These are phyloP conservation scores for Hipposideros armiger DNA, from an alignment of 2,113 vertebrate species.

Conservation along the genomic window DNA sequence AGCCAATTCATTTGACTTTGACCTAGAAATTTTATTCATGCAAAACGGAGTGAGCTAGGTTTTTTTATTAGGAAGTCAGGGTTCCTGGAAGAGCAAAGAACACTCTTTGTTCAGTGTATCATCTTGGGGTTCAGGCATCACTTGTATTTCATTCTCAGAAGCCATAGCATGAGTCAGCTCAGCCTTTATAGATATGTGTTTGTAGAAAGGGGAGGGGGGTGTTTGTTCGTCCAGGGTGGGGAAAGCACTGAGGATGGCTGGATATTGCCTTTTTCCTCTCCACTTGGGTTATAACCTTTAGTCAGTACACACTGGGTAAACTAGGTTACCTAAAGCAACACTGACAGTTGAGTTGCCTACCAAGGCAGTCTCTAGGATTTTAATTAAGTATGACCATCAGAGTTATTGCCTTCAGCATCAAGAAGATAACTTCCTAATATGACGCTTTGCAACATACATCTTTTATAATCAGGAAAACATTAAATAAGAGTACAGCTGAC, in stretches of 20 bases:
- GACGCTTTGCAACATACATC: background rate
- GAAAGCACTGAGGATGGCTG: background rate
- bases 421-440: conserved; percentile 35
- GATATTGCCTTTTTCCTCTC: conserved; percentile 58
- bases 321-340: conserved; percentile 25
- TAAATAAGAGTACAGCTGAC: background rate
- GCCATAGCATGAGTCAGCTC: conserved; percentile 7
- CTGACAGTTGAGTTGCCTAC: background rate
- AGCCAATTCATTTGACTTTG: conserved; percentile 63
- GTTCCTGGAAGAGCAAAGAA: conserved; percentile 53
- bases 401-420: background rate
- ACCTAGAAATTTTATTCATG: conserved; percentile 58
- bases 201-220: conserved; percentile 43
- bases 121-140: background rate
- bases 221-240: conserved; percentile 64
- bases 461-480: background rate
- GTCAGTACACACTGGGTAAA: conserved; percentile 28
- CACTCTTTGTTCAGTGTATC: conserved; percentile 13
- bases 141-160: conserved; percentile 27
- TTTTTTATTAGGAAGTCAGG: conserved; percentile 64
- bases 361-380: background rate
- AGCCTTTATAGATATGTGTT: conserved; percentile 59
- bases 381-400: conserved; percentile 34
- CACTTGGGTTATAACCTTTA: background rate
- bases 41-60: background rate